These are phyloP conservation scores for Crotalus helleri DNA, from an alignment of 2,113 vertebrate genomes.

Conservation along the genomic window DNA sequence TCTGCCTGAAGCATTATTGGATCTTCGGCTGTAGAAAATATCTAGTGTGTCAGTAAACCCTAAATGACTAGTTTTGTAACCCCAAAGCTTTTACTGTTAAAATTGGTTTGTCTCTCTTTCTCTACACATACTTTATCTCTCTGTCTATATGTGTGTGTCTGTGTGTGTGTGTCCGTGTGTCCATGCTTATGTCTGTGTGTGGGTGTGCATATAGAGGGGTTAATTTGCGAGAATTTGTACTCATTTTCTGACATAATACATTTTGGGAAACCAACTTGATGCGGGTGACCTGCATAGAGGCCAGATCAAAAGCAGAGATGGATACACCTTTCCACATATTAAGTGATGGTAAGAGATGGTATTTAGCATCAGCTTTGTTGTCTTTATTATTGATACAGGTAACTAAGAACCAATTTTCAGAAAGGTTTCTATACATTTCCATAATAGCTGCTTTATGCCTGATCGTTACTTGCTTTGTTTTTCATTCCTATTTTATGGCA, in stretches of 20 bases:
- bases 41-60: neutral
- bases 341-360: neutral
- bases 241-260: neutral
- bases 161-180: neutral
- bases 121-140: neutral
- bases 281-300: neutral
- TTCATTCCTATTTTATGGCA: constrained; percentile 64
- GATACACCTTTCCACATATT: neutral
- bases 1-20: neutral
- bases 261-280: neutral
- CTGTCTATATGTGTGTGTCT: neutral
- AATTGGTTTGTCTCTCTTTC: neutral
- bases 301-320: neutral
- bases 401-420: constrained; percentile 40
- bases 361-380: constrained; percentile 19
- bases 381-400: constrained; percentile 47
- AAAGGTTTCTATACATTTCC: constrained; percentile 60
- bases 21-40: neutral
- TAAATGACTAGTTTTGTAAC: neutral
- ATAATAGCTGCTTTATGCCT: constrained; percentile 60
- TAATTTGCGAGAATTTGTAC: neutral
- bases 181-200: neutral
- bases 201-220: neutral
- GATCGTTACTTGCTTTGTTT: constrained; percentile 67
- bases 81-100: neutral